Evolutionary conservation across 1,140 invertebrate genomes (phyloP).

Genomic region (Arion vulgaris): DNA sequence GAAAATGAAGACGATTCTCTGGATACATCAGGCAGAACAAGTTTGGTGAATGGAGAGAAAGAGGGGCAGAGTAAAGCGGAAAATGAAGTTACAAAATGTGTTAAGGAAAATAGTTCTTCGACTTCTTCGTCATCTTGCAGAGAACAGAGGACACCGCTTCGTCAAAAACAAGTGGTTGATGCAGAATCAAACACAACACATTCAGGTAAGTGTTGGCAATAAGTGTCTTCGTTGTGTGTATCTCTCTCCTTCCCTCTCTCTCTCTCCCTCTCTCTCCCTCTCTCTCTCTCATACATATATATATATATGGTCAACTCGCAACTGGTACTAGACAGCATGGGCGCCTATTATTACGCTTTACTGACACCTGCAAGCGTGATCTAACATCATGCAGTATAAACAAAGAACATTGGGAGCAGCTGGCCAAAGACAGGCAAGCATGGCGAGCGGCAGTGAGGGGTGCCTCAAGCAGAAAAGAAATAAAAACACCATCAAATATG

Average conservation of each 20-base stretch:
- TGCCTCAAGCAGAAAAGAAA: too few relatives aligned
- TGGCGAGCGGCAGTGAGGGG: too few relatives aligned
- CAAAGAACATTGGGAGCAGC: too few relatives aligned
- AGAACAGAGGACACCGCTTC: slow-evolving; percentile 54
- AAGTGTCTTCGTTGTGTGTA: too few relatives aligned
- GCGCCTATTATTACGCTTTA: too few relatives aligned
- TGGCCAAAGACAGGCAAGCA: too few relatives aligned
- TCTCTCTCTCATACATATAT: slow-evolving; percentile 22
- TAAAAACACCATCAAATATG: too few relatives aligned
- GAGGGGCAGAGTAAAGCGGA: neutral
- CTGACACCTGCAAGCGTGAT: too few relatives aligned
- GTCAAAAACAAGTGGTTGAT: slow-evolving; percentile 61
- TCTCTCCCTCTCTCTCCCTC: slow-evolving; percentile 20
- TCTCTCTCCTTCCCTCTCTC: neutral
- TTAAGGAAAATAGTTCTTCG: slow-evolving; percentile 30
- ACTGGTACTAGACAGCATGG: too few relatives aligned
- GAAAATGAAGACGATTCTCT: slow-evolving; percentile 19
- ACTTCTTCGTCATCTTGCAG: slow-evolving; percentile 31
- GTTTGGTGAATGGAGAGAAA: slow-evolving; percentile 9
- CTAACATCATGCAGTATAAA: too few relatives aligned
- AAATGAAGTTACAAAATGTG: neutral
- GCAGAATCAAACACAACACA: slow-evolving; percentile 66
- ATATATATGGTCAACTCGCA: too few relatives aligned
- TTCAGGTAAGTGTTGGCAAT: slow-evolving; percentile 52
- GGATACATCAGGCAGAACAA: neutral